Evolutionary conservation across 1,140 invertebrate species (phyloP), one percentile per base, ranked within the genome.

Genomic region (Branchinecta lynchi): DNA sequence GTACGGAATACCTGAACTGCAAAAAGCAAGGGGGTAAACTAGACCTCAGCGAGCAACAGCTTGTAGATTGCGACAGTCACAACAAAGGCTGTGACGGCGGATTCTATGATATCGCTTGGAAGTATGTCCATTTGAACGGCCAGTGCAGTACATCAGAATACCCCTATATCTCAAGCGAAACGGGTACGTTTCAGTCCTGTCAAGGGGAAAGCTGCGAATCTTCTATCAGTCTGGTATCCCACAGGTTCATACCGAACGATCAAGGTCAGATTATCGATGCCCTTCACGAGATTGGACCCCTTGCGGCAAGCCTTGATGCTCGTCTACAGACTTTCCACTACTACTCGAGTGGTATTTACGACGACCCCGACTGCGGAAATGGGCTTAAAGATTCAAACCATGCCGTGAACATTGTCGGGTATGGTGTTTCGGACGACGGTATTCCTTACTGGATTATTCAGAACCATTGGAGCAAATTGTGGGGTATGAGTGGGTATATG

Each of bases 1-100:
- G 74, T 44, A 45, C 76, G n/a, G 70, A 71, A 68, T 71, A 65
- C 8, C 51, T 43, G 17, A 21, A 65, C 0, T 71, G 70, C 46
- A 9, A 45, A n/a, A 46, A 51, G n/a, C 21, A 43, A 12, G 65
- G 69, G 7, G 71, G 73, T 6, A 67, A 71, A 12, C 68, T 75
- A 20, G 69, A 72, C 15, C 72, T 70, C 17, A 69, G 68, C 21
- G 68, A 69, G 46, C 68, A 69, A 32, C 43, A 44, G 46, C 45
- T 69, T 43, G 68, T 69, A 8, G 68, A 69, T 21, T 69, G 68
- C 12, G 46, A 45, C 21, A 6, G 32, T 0, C 43, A 60, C 15
- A 69, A 69, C 68, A 17, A 15, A 12, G 68, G 44, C 9, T 69
- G 68, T 20, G 20, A 69, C 15, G 68, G 68, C 45, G 68, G 68